Evolutionary conservation across 2,113 vertebrate genomes (phyloP).

Genomic region (Etheostoma spectabile): DNA sequence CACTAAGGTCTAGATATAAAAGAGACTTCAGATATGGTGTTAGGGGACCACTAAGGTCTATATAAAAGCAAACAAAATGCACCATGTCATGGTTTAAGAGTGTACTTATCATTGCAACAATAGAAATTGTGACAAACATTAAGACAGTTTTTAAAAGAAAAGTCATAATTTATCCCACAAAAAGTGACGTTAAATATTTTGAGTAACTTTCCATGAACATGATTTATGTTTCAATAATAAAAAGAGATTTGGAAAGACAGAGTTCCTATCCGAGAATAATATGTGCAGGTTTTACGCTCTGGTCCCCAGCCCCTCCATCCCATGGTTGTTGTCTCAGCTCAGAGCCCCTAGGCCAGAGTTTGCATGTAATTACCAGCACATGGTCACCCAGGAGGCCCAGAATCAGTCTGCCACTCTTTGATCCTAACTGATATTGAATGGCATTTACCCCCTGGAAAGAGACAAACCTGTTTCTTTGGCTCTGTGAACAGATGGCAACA

Average conservation of each 20-base stretch:
- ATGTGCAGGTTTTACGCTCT: slow-evolving; percentile 8
- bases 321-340: slow-evolving; percentile 41
- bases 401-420: slow-evolving; percentile 61
- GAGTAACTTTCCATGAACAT: not conserved
- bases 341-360: slow-evolving; percentile 35
- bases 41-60: no score
- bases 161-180: no score
- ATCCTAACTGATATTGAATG: slow-evolving; percentile 70
- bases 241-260: not conserved
- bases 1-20: no score
- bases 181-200: not conserved
- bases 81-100: no score
- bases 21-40: no score
- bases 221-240: not conserved
- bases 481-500: slow-evolving; percentile 73
- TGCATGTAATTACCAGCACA: slow-evolving; percentile 70
- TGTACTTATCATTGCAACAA: not conserved
- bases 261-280: not conserved
- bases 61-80: no score
- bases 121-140: not conserved
- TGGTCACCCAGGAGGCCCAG: slow-evolving; percentile 52
- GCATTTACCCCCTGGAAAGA: slow-evolving; percentile 61
- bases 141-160: not conserved
- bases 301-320: slow-evolving; percentile 19
- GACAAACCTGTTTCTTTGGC: slow-evolving; percentile 60